phyloP scores from a whole-genome alignment of 2,888 invertebrate genomes.

The Drosophila putrida region DNA sequence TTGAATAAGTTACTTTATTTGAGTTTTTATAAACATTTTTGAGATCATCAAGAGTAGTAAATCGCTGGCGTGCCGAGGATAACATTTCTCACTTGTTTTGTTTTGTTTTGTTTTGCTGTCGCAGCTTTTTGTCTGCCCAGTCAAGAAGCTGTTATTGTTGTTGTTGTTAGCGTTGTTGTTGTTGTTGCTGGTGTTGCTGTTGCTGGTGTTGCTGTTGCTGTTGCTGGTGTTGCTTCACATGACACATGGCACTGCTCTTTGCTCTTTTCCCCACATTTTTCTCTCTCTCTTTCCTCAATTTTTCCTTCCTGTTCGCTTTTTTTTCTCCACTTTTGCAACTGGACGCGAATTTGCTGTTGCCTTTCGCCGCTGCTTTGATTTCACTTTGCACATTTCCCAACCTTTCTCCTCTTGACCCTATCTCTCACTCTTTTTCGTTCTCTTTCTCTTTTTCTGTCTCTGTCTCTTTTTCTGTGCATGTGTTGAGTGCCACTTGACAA shows the following conservation, averaged over 20 bases:
- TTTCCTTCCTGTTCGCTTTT: not conserved
- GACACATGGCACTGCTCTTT: constrained; percentile 38
- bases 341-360: constrained; percentile 40
- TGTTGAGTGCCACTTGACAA: constrained; percentile 58
- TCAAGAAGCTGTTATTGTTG: constrained; percentile 22
- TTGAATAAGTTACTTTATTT: no score
- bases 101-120: constrained; percentile 1
- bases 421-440: not conserved
- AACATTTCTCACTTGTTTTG: constrained; percentile 6
- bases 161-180: constrained; percentile 14
- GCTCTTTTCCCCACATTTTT: constrained; percentile 22
- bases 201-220: constrained; percentile 14
- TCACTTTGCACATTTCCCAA: constrained; percentile 47
- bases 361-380: constrained; percentile 49
- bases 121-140: constrained; percentile 19
- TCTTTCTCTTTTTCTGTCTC: not conserved
- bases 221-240: constrained; percentile 29
- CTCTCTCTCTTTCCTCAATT: not conserved
- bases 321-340: constrained; percentile 17
- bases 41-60: not conserved
- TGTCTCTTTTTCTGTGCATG: constrained; percentile 27
- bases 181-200: constrained; percentile 19
- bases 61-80: not conserved
- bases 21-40: no score
- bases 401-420: constrained; percentile 1